phyloP scores from a whole-genome alignment of 2,797 vertebrate species.

The Eutrigla gurnardus region DNA sequence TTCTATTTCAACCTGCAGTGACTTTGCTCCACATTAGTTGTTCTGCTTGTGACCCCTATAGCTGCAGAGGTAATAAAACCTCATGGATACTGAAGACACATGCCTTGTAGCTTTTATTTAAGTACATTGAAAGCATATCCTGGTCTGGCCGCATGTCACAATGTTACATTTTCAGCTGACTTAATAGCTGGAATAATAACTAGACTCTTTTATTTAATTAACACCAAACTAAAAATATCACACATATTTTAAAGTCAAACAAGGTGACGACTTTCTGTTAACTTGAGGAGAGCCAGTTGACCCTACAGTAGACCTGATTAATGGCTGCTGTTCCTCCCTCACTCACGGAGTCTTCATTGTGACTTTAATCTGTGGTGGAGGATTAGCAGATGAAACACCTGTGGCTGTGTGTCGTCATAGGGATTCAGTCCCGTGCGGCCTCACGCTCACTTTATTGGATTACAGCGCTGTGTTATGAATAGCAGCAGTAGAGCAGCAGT shows the following conservation, averaged over 20 bases:
- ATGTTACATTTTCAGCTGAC: background rate
- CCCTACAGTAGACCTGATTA: constrained; percentile 7
- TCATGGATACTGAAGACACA: too few species aligned
- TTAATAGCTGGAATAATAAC: background rate
- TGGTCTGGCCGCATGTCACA: background rate
- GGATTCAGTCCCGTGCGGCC: constrained; percentile 29
- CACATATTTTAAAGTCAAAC: background rate
- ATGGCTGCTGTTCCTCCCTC: constrained; percentile 35
- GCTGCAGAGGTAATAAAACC: background rate
- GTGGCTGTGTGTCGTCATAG: constrained; percentile 25
- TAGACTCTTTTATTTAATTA: background rate
- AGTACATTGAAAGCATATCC: background rate
- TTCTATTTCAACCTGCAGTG: background rate
- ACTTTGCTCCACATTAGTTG: background rate
- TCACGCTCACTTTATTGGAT: constrained; percentile 54
- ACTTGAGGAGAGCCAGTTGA: background rate
- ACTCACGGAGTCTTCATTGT: constrained; percentile 26
- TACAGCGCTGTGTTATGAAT: constrained; percentile 16
- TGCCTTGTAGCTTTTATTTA: background rate
- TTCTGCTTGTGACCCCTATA: constrained; percentile 8
- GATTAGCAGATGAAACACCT: constrained; percentile 54
- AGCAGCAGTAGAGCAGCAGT: constrained; percentile 13
- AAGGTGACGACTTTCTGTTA: background rate
- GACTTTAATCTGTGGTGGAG: constrained; percentile 48
- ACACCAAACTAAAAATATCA: background rate